These are phyloP conservation scores for Drosophila watanabei DNA, from an alignment of 1,140 invertebrate species.

Conservation along the genomic window DNA sequence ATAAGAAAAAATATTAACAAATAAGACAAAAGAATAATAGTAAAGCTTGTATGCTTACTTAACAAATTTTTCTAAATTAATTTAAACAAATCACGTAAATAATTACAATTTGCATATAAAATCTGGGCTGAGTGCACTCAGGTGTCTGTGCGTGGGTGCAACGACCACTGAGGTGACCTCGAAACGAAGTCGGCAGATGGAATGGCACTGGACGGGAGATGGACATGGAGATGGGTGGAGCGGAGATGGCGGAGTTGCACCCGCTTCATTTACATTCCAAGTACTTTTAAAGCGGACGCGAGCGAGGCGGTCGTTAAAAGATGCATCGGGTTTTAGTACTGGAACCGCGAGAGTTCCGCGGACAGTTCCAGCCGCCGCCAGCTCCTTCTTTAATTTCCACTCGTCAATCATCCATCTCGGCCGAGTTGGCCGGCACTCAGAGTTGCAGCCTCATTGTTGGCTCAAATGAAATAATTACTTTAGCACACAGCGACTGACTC, in stretches of 20 bases:
- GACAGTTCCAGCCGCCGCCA: constrained; percentile 61
- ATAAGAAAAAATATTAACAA: fast-evolving
- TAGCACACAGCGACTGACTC: constrained; percentile 71
- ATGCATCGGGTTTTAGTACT: constrained; percentile 52
- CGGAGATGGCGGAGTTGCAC: constrained; percentile 45
- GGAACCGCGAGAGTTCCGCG: constrained; percentile 39
- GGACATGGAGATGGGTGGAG: constrained; percentile 22
- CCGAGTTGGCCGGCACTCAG: constrained; percentile 50
- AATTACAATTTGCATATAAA: constrained; percentile 25
- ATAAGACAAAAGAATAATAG: not conserved
- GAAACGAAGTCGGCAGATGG: constrained; percentile 42
- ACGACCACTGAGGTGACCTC: constrained; percentile 69
- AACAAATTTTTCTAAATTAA: not conserved
- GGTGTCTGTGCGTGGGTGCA: constrained; percentile 53
- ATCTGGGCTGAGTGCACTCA: constrained; percentile 13
- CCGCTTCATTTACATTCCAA: constrained; percentile 82
- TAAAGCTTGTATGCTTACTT: not conserved
- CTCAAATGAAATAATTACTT: constrained; percentile 84
- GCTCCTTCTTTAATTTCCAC: constrained; percentile 83
- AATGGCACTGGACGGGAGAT: constrained; percentile 24
- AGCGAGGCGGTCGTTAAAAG: constrained; percentile 70
- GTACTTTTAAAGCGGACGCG: constrained; percentile 74
- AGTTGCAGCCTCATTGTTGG: constrained; percentile 83
- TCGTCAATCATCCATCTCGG: constrained; percentile 77
- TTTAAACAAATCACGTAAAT: not conserved